Evolutionary conservation across 2,113 vertebrate species (phyloP).

Genomic region (Todiramphus chloris): DNA sequence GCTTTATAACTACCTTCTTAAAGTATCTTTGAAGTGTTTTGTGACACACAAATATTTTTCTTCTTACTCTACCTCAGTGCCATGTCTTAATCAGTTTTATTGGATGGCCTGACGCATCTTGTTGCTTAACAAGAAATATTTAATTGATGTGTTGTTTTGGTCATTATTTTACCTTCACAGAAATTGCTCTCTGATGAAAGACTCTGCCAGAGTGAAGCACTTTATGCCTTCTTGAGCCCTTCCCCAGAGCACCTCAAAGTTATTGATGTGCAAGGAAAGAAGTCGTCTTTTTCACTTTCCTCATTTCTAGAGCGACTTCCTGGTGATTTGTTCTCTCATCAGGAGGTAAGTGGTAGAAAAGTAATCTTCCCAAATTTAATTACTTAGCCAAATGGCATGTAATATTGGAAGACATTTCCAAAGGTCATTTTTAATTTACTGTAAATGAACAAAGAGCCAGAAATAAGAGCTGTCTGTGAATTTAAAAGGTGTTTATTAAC

Average conservation of each 20-base stretch:
- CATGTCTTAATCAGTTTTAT: not conserved
- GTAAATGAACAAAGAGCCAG: not conserved
- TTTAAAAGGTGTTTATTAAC: not conserved
- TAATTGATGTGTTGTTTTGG: not conserved
- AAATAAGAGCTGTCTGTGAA: not conserved
- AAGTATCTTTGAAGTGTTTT: not conserved
- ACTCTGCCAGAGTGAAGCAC: slow-evolving; percentile 95
- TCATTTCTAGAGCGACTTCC: slow-evolving; percentile 96
- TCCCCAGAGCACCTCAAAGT: slow-evolving; percentile 96
- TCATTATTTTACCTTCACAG: slow-evolving; percentile 65
- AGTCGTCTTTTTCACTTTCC: slow-evolving; percentile 90
- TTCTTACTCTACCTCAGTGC: not conserved
- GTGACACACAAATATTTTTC: not conserved
- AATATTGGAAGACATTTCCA: not conserved
- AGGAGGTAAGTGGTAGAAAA: slow-evolving; percentile 82
- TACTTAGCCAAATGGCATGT: not conserved
- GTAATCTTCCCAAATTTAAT: slow-evolving; percentile 8
- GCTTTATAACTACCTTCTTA: not conserved
- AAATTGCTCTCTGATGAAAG: slow-evolving; percentile 93
- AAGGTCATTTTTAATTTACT: not conserved
- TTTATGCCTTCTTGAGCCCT: slow-evolving; percentile 96
- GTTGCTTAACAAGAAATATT: not conserved
- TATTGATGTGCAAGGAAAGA: slow-evolving; percentile 93
- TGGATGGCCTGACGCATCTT: not conserved
- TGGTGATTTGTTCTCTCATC: slow-evolving; percentile 96